Evolutionary conservation across 2,797 vertebrate species (phyloP).

Genomic region (Typhlichthys eigenmanni): DNA sequence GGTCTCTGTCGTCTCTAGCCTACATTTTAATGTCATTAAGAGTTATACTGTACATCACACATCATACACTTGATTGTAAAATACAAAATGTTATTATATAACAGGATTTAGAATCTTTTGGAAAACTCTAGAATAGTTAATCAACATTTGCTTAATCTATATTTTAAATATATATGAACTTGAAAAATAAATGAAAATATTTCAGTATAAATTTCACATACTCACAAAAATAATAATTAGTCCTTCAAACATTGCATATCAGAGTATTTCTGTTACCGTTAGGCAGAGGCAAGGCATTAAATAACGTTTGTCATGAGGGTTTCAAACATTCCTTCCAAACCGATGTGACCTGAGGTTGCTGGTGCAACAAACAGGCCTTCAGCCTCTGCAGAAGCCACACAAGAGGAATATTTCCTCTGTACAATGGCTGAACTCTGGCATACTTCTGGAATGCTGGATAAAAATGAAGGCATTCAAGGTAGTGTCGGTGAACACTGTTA

Average conservation of each 20-base stretch:
- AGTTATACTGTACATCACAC: no score
- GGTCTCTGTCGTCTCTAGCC: no score
- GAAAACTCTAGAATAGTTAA: slow-evolving; percentile 16
- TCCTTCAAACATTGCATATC: slow-evolving; percentile 84
- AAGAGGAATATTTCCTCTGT: slow-evolving; percentile 30
- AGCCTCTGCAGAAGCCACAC: slow-evolving; percentile 74
- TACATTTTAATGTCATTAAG: neutral
- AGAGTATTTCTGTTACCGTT: slow-evolving; percentile 83
- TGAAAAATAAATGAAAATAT: slow-evolving; percentile 47
- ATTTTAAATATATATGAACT: slow-evolving; percentile 40
- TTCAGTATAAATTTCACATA: slow-evolving; percentile 11
- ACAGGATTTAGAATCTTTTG: slow-evolving; percentile 11
- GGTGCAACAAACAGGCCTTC: slow-evolving; percentile 78
- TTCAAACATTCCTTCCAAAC: slow-evolving; percentile 68
- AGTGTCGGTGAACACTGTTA: slow-evolving; percentile 42
- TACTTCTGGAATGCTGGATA: slow-evolving; percentile 34
- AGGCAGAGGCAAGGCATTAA: slow-evolving; percentile 82
- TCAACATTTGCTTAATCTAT: slow-evolving; percentile 12
- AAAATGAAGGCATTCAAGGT: slow-evolving; percentile 46
- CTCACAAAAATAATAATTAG: slow-evolving; percentile 44
- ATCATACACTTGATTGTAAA: no score
- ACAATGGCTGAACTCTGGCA: slow-evolving; percentile 61
- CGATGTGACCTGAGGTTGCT: slow-evolving; percentile 56
- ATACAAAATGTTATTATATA: slow-evolving; percentile 18
- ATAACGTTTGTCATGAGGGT: slow-evolving; percentile 79